Evolutionary conservation across 2,888 invertebrate species (phyloP), one percentile per base, ranked within the genome.

Genomic region (Temnothorax ravouxi): DNA sequence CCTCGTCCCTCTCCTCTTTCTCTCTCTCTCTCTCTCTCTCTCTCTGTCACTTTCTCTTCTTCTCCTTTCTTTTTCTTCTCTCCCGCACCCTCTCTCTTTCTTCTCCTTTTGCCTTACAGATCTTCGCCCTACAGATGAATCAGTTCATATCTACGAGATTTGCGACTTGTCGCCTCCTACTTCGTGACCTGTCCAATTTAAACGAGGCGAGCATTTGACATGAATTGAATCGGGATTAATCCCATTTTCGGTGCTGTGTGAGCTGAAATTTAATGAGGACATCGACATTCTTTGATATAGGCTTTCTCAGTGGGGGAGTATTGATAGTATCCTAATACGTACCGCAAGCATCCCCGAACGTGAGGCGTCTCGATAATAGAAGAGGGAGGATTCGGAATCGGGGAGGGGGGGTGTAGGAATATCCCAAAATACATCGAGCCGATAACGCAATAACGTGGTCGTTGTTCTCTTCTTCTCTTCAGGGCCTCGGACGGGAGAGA

Each of bases 211-310:
- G 9, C 41, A 18, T 54, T 76, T 8, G 62, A 9, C 38, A 3
- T 25, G 25, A 50, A 76, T 64, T 25, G 52, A 64, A 64, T 64
- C 52, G 52, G 18, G 52, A 18, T 52, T 25, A 34, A 9, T n/a
- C 41, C 11, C 5, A 44, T 6, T 56, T 34, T 13, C 18, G 18
- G 13, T 29, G 18, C 3, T 0, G 3, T 34, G n/a, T 5, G 74
- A 61, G 8, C 18, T 50, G 75, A 62, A 75, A 62, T 64, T 41
- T 15, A 61, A 74, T 29, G 29, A 64, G 6, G 59, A 25, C 29
- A 6, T 29, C 72, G 15, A 56, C 18, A 54, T 6, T n/a, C n/a
- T n/a, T 41, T 15, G 44, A 25, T 13, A 18, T 18, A 9, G 25
- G 18, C 11, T 25, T 44, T 18, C 6, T 72, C 56, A 8, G 8